Conservation (phyloP, 2,888 invertebrate genomes). For the Agapetus fuscipes region DNA sequence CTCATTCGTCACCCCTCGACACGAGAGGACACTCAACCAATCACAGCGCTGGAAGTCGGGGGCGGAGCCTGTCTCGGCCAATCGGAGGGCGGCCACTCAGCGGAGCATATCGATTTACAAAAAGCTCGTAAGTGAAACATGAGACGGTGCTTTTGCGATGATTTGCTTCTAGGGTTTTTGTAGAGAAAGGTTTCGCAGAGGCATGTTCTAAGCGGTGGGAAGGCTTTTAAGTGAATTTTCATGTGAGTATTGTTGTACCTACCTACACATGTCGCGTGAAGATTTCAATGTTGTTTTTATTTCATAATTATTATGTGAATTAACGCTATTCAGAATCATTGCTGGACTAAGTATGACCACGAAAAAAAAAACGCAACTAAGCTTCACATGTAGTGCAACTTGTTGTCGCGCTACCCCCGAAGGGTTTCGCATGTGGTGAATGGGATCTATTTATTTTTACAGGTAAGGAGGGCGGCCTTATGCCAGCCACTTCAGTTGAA, state of each 20-base stretch:
- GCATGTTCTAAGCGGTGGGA: constrained; percentile 10
- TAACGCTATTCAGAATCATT: too few relatives aligned
- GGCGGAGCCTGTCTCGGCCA: constrained; percentile 39
- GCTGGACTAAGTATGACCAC: too few relatives aligned
- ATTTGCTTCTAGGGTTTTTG: neutral
- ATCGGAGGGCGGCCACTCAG: constrained; percentile 23
- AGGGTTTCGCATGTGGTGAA: too few relatives aligned
- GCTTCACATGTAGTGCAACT: too few relatives aligned
- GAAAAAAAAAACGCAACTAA: too few relatives aligned
- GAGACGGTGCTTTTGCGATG: constrained; percentile 9
- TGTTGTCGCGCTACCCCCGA: too few relatives aligned
- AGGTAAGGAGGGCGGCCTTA: too few relatives aligned
- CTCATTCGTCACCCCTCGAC: constrained; percentile 44
- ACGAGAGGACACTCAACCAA: constrained; percentile 44
- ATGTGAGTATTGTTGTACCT: constrained; percentile 3
- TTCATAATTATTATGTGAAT: too few relatives aligned
- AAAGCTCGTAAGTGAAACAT: constrained; percentile 16
- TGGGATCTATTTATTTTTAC: too few relatives aligned
- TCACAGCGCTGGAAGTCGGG: constrained; percentile 28
- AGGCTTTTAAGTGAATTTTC: constrained; percentile 11
- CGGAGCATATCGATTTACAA: constrained; percentile 16
- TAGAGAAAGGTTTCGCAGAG: constrained; percentile 1
- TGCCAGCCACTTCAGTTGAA: too few relatives aligned
- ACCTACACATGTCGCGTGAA: too few relatives aligned
- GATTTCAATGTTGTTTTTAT: too few relatives aligned